Evolutionary conservation across 2,797 vertebrate genomes (phyloP).

Genomic region (Eleutherodactylus coqui): DNA sequence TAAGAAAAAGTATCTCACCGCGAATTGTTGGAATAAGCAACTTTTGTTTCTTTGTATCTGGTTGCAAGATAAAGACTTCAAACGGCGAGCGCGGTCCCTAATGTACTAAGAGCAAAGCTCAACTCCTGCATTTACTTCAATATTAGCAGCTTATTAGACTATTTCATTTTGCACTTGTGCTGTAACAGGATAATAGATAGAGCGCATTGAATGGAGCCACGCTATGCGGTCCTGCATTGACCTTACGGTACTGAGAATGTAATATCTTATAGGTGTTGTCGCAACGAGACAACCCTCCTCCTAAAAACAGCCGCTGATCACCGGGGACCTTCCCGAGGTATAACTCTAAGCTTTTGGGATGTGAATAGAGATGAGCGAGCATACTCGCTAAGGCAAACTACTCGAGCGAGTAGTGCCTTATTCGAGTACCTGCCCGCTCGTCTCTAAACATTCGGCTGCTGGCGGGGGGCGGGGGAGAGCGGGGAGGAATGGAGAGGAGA

Average conservation of each 20-base stretch:
- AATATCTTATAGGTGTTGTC: background rate
- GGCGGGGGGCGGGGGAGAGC: too few species aligned
- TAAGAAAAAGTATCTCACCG: background rate
- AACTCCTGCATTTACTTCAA: background rate
- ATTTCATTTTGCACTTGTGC: background rate
- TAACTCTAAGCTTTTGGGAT: too few species aligned
- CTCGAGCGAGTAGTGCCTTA: too few species aligned
- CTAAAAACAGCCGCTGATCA: background rate
- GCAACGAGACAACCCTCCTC: too few species aligned
- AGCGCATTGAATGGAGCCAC: background rate
- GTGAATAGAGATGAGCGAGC: too few species aligned
- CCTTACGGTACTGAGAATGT: too few species aligned
- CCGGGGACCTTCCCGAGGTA: too few species aligned
- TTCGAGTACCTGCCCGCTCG: too few species aligned
- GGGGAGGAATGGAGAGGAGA: too few species aligned
- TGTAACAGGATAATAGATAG: background rate
- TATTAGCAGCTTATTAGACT: background rate
- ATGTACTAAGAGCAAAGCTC: conserved; percentile 12
- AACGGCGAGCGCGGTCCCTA: conserved; percentile 6
- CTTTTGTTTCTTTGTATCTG: conserved; percentile 21
- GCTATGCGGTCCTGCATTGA: background rate
- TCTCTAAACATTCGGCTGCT: too few species aligned
- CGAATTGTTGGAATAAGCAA: conserved; percentile 35
- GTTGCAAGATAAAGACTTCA: conserved; percentile 39
- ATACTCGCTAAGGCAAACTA: too few species aligned